Base-by-base conservation (phyloP, 2,113 vertebrate genomes). In the Serinus canaria region DNA sequence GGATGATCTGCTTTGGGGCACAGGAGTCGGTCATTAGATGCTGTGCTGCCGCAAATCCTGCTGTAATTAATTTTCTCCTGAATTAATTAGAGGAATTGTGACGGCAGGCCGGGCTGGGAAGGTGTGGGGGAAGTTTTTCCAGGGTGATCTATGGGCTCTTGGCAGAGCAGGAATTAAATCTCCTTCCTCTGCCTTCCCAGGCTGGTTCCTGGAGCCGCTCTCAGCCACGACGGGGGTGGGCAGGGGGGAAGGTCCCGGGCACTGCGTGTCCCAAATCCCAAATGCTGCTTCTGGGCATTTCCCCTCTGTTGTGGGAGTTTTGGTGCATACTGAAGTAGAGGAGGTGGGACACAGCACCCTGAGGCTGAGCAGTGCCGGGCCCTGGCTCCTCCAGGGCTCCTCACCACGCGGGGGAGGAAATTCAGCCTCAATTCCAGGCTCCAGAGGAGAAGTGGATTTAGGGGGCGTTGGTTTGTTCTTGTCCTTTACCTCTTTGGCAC, bases 61-160 rank as follows among this genome's bases (percentile, higher is more conserved):
- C 97, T 63, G 96, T 98, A 98, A 98, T 99, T 98, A 98, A 98
- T 98, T 98, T 98, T 98, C 98, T 98, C 97, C 98, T 98, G 98
- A 97, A 98, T 98, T 98, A 98, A 99, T 99, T 98, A 98, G 96
- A 96, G 94, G 95, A 92, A 94, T 95, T 97, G 97, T 93, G 93
- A 90, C 88, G 78, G 84, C 19, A 9, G 39, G 77, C 49, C 3
- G 77, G 62, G 86, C 70, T 0, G 8, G 94, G 86, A 70, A 80
- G 75, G 83, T n/a, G 77, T 0, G 20, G 75, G 94, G 90, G 83
- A 62, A 82, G 53, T 58, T 97, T 96, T 97, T 95, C 76, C 46
- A 49, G 94, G 80, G 79, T 28, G 47, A 92, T 50, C 75, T 91
- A 24, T 64, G 60, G 83, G 74, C 41, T 73, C 69, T 73, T 93